Conservation (phyloP, 1,140 invertebrate species). For the Drosophila saltans region DNA sequence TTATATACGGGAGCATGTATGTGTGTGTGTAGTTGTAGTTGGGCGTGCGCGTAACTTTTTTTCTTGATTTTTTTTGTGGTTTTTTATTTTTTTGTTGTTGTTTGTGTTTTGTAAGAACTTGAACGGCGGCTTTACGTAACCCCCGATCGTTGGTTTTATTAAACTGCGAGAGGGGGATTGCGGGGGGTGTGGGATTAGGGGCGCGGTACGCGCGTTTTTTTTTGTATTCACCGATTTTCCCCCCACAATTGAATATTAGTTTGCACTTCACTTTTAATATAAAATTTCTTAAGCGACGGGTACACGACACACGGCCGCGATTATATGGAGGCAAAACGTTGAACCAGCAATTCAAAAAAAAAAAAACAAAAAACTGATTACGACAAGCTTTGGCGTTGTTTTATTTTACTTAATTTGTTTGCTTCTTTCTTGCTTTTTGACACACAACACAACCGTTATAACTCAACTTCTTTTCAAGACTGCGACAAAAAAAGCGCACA, state of each 20-base stretch:
- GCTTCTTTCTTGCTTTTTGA: not conserved
- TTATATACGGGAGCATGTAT: conserved; percentile 30
- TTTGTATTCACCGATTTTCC: not conserved
- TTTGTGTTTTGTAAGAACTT: conserved; percentile 75
- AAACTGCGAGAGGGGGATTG: not conserved
- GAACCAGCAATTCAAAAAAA: not conserved
- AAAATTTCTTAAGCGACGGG: not conserved
- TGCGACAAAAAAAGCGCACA: conserved; percentile 3
- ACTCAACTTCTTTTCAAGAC: conserved; percentile 1
- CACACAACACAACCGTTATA: conserved; percentile 2
- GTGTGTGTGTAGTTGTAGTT: conserved; percentile 23
- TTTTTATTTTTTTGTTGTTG: conserved; percentile 39
- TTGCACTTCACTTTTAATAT: conserved; percentile 5
- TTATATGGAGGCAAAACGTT: not conserved
- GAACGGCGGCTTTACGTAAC: conserved; percentile 73
- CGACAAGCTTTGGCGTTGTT: conserved; percentile 1
- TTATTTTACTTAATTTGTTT: not conserved
- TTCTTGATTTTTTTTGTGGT: conserved; percentile 46
- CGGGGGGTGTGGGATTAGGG: conserved; percentile 3
- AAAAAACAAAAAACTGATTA: not conserved
- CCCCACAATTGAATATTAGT: not conserved
- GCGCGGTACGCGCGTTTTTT: conserved; percentile 6
- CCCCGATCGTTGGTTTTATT: conserved; percentile 31
- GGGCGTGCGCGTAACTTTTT: conserved; percentile 66
- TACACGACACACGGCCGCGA: not conserved